A percentile compares a stretch with the other conserved stretches of the same genome.
Evolutionary conservation across 2,888 invertebrate species (phyloP).

Genomic region (Andrena camellia): DNA sequence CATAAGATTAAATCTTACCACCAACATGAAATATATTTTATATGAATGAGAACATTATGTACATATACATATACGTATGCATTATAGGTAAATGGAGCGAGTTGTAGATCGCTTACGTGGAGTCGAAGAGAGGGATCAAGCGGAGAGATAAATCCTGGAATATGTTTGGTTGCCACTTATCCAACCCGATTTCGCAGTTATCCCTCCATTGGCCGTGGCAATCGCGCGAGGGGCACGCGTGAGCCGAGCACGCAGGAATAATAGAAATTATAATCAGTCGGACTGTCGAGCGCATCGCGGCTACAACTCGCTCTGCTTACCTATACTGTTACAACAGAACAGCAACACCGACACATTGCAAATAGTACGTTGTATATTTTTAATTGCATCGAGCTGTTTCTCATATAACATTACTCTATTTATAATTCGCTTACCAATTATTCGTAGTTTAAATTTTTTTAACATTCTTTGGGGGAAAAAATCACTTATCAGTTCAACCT

Average conservation of each 20-base stretch:
- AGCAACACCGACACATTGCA: slow-evolving; percentile 56
- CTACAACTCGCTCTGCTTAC: no score
- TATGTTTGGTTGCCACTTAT: no score
- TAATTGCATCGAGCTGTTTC: slow-evolving; percentile 51
- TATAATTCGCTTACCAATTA: slow-evolving; percentile 62
- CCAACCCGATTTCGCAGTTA: no score
- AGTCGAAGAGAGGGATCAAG: no score
- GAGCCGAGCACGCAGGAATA: no score
- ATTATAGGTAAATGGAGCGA: slow-evolving; percentile 18
- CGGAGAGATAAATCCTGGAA: no score
- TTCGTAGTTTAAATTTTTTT: slow-evolving; percentile 57
- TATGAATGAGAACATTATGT: slow-evolving; percentile 66
- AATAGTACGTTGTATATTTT: slow-evolving; percentile 56
- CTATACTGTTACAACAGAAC: slow-evolving; percentile 51
- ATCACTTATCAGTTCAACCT: slow-evolving; percentile 39
- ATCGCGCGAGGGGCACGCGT: no score
- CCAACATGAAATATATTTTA: slow-evolving; percentile 64
- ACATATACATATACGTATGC: slow-evolving; percentile 70
- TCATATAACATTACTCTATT: slow-evolving; percentile 49
- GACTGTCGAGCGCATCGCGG: no score
- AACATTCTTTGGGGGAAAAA: slow-evolving; percentile 61
- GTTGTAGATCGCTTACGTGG: no score
- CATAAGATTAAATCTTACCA: slow-evolving; percentile 63
- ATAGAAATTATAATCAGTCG: no score
- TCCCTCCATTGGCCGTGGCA: no score